phyloP scores from a whole-genome alignment of 1,140 invertebrate species.

The Bombus ignitus region DNA sequence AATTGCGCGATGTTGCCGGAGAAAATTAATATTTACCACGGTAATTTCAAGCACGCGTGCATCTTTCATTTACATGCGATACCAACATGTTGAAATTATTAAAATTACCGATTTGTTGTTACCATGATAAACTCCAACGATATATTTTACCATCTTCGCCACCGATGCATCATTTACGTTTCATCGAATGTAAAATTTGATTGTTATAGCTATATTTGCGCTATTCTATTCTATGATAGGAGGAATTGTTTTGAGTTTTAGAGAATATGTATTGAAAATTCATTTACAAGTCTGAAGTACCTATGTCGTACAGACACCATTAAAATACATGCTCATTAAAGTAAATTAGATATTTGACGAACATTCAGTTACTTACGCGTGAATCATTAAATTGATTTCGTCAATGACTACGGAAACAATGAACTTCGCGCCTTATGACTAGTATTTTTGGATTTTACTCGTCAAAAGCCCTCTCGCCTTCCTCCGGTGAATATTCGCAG shows the following conservation, averaged over 20 bases:
- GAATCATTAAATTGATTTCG: too few relatives aligned
- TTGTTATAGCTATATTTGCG: neutral
- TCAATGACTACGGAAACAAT: too few relatives aligned
- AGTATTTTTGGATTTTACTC: too few relatives aligned
- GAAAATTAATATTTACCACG: conserved; percentile 32
- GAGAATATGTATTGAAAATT: neutral
- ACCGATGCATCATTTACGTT: neutral
- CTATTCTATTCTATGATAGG: too few relatives aligned
- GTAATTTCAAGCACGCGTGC: neutral
- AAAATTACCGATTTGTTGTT: neutral
- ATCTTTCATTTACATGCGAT: too few relatives aligned
- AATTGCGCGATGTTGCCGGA: conserved; percentile 9
- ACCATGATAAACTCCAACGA: neutral
- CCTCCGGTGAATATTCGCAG: neutral
- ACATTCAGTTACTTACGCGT: neutral
- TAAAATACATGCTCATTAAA: neutral
- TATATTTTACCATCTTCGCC: neutral
- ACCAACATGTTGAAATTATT: neutral
- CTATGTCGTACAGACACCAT: neutral
- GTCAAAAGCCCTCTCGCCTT: too few relatives aligned
- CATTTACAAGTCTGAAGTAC: neutral
- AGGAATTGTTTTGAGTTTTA: neutral
- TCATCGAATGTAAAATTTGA: neutral
- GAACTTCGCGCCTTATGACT: too few relatives aligned
- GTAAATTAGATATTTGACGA: neutral